Evolutionary conservation across 2,797 vertebrate genomes (phyloP).

Genomic region (Naso thynnoides): DNA sequence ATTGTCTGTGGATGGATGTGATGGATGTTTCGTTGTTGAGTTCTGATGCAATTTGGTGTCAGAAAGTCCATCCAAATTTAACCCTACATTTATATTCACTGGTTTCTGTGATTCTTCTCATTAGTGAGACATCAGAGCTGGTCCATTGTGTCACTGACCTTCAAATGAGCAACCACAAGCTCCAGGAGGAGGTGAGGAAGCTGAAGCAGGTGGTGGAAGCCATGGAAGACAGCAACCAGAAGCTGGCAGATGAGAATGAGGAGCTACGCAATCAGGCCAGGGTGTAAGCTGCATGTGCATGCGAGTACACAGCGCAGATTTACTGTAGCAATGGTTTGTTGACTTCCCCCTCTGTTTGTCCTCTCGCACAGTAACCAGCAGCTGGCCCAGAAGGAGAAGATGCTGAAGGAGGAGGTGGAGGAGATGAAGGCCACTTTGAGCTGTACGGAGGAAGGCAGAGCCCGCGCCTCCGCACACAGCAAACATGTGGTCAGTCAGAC

Average conservation of each 20-base stretch:
- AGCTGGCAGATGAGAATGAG: conserved; percentile 87
- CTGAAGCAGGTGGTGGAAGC: conserved; percentile 87
- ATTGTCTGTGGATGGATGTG: too few species aligned
- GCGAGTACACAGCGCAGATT: neutral
- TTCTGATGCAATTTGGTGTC: too few species aligned
- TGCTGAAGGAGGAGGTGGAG: conserved; percentile 93
- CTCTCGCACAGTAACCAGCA: conserved; percentile 86
- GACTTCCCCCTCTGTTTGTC: neutral
- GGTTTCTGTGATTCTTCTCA: conserved; percentile 43
- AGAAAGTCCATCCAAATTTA: neutral
- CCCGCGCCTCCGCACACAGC: conserved; percentile 80
- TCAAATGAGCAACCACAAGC: conserved; percentile 90
- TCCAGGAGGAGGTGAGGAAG: conserved; percentile 89
- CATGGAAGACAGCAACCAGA: conserved; percentile 89
- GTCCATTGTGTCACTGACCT: conserved; percentile 89
- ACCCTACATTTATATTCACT: neutral
- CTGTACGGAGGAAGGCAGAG: conserved; percentile 86
- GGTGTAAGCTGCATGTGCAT: conserved; percentile 75
- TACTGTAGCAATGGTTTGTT: neutral
- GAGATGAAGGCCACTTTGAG: conserved; percentile 89
- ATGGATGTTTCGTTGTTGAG: too few species aligned
- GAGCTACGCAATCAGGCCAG: conserved; percentile 83
- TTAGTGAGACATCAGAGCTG: conserved; percentile 91
- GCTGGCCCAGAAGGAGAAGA: conserved; percentile 85
- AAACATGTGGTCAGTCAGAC: conserved; percentile 87